Base-by-base conservation (phyloP, 2,888 invertebrate species). In the Phortica magna region DNA sequence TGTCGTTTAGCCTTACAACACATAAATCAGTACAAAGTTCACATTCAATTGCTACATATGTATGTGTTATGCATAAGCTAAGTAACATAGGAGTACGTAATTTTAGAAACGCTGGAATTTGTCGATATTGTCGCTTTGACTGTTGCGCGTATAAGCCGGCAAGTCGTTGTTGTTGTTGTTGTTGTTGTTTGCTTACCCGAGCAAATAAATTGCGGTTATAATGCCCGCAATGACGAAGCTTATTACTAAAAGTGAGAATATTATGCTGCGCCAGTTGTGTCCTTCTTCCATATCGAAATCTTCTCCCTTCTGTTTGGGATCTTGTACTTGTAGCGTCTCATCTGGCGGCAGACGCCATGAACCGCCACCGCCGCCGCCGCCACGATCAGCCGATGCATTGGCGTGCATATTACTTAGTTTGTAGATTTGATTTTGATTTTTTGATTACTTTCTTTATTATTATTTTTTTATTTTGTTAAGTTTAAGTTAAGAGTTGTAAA, bases 311-410 rank as follows among this genome's bases (percentile, higher is more conserved):
- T 95, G 94, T 93, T 96, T 95, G 91, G 96, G 95, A 94, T 96
- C 96, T 93, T 95, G 96, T 92, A 97, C 97, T 93, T 97, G 97
- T 88, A 97, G 94, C 88, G 97, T 97, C 94, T 97, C 97, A 94
- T 97, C 97, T 91, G 96, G 96, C 93, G 96, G 96, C 93, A 97
- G 94, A 93, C 96, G 95, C 97, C 97, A 97, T 92, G 96, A 96
- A 92, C 94, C 93, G 92, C 93, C 93, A 75, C 89, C 88, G 92
- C 94, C 94, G 22, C 94, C 93, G 17, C 94, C 93, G 92, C 96
- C 96, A 93, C 96, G 95, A 94, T 96, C 96, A 93, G 96, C 94
- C 93, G 95, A 95, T 93, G 95, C 95, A 95, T 96, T 96, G 94
- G 96, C 96, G 95, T 97, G 97, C 97, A 97, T 97, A 83, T 84